Evolutionary conservation across 2,113 vertebrate genomes (phyloP), one percentile per base, ranked within the genome.

Genomic region (Podocnemis expansa): DNA sequence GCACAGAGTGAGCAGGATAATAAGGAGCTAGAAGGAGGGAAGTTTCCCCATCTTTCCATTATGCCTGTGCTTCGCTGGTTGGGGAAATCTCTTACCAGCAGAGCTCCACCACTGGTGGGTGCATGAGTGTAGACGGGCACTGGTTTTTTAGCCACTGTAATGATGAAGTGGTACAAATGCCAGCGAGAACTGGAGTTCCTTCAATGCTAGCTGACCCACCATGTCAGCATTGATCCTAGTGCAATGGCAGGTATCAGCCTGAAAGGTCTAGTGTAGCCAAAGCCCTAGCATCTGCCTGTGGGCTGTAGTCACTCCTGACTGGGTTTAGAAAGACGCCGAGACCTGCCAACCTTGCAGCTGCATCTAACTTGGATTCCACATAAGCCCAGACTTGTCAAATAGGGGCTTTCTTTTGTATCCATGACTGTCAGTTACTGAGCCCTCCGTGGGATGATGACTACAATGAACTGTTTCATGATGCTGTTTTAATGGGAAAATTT

Each of bases 211-310:
- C 12, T 5, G 5, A 6, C 58, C 29, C 31, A 14, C 29, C 13
- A 3, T 13, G 31, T 29, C 58, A 34, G 58, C 58, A 31, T 0
- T 25, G 13, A 58, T 0, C 0, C 56, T 47, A 55, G 54, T 0
- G 0, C 10, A 25, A 4, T 41, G 22, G 73, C 22, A 3, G 73
- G 27, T 12, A 24, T 41, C 8, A 6, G 1, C 4, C 27, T 13
- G 14, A 60, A 31, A 60, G 25, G 13, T 60, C 29, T 13, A 60
- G 12, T 17, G 29, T 29, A 10, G 16, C 31, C 17, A 5, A 70
- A 70, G 34, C 19, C n/a, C n/a, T 19, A 38, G 34, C 34, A 70
- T 38, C 63, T 34, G 9, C 63, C 63, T 38, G 60, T 19, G 63
- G 73, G 24, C 84, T 89, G 0, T 41, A 52, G 76, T 49, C 38